Evolutionary conservation across 1,140 invertebrate species (phyloP).

Genomic region (Meloidogyne chitwoodi): DNA sequence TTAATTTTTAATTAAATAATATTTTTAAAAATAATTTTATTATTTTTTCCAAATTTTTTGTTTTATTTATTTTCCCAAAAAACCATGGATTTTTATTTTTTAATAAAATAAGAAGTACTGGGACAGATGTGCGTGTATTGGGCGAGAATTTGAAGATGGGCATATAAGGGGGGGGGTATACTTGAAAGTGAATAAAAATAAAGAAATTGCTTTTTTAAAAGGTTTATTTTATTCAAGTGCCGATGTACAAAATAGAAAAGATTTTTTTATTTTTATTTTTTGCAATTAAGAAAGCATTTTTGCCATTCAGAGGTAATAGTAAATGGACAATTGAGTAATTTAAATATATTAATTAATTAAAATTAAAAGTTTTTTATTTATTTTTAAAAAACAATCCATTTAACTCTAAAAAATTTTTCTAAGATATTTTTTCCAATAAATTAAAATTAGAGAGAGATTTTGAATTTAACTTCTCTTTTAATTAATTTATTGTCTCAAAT

Average conservation of each 20-base stretch:
- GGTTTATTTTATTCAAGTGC: neutral
- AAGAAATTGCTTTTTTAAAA: neutral
- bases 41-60: neutral
- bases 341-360: neutral
- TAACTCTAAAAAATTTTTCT: too few relatives aligned
- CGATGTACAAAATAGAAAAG: neutral
- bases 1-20: too few relatives aligned
- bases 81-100: neutral
- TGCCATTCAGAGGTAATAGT: too few relatives aligned
- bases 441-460: too few relatives aligned
- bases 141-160: neutral
- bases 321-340: neutral
- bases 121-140: neutral
- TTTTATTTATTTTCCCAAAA: neutral
- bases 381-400: too few relatives aligned
- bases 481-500: too few relatives aligned
- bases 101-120: neutral
- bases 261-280: neutral
- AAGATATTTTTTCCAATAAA: too few relatives aligned
- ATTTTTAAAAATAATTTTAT: too few relatives aligned
- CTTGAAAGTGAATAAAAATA: neutral
- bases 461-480: too few relatives aligned
- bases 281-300: neutral
- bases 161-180: neutral
- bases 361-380: too few relatives aligned